These are phyloP conservation scores for Platyscapa corneri DNA, from an alignment of 1,140 invertebrate species.

Conservation along the genomic window DNA sequence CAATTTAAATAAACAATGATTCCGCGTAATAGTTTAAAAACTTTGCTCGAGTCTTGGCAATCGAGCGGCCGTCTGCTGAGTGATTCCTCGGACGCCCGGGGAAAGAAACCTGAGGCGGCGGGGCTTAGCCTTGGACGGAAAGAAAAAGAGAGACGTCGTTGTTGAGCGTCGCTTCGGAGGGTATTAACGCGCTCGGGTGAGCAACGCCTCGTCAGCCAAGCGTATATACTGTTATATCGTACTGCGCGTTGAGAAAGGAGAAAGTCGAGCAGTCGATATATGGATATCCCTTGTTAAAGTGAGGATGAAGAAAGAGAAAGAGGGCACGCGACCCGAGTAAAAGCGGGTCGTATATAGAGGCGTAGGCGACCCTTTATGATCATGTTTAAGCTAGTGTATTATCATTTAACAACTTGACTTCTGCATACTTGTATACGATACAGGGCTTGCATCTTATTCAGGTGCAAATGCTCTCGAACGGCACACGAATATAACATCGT, in stretches of 20 bases:
- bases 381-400: neutral
- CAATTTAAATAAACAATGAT: too few species aligned
- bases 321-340: neutral
- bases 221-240: too few species aligned
- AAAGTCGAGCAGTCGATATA: neutral
- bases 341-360: neutral
- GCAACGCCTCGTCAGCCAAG: too few species aligned
- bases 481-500: neutral
- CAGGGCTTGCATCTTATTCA: neutral
- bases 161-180: neutral
- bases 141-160: neutral
- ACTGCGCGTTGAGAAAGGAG: too few species aligned
- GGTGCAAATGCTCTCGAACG: neutral
- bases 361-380: neutral
- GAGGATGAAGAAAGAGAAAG: neutral
- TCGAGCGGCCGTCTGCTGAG: too few species aligned
- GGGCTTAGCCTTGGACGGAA: neutral
- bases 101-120: too few species aligned
- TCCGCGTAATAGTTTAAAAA: too few species aligned
- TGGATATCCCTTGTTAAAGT: neutral
- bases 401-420: neutral
- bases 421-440: neutral
- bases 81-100: too few species aligned
- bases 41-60: too few species aligned
- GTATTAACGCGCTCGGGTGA: neutral